Evolutionary conservation across 2,888 invertebrate species (phyloP), one percentile per base, ranked within the genome.

Genomic region (Stomorhina lunata): DNA sequence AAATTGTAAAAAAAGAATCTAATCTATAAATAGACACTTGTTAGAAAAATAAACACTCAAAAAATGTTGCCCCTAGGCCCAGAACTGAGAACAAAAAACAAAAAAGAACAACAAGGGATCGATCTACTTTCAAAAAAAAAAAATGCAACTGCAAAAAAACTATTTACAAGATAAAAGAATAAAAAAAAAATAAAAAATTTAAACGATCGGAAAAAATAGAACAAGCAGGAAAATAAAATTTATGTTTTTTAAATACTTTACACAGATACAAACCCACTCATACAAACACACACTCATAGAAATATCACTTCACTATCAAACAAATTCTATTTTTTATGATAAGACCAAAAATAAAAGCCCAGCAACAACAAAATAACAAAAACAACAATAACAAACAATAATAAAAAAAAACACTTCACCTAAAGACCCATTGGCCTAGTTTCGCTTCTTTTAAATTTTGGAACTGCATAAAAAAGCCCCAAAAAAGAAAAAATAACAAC

Each of bases 341-440:
- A 79, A 71, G 65, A 45, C 37, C 43, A 34, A 50, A 22, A 76
- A 65, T 65, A 50, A 85, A n/a, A n/a, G n/a, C n/a, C n/a, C n/a
- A n/a, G n/a, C n/a, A n/a, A n/a, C n/a, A n/a, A n/a, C n/a, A n/a
- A n/a, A n/a, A n/a, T n/a, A n/a, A n/a, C n/a, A n/a, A n/a, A n/a
- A n/a, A n/a, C n/a, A n/a, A n/a, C n/a, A n/a, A n/a, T n/a, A n/a
- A n/a, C n/a, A n/a, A 45, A 27, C 10, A 45, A 25, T 17, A 45
- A 65, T 22, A 77, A 57, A 32, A 65, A 75, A 73, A 59, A 55
- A 72, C 75, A 79, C 63, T 82, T 82, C 81, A 87, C 88, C 88
- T 87, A 88, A 86, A 88, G 88, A 88, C 88, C 88, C 88, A 88
- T 88, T 88, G 88, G 86, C 88, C 88, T 88, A 88, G n/a, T n/a